Conservation (phyloP, 2,113 vertebrate genomes). For the Sterrhoptilus dennistouni region DNA sequence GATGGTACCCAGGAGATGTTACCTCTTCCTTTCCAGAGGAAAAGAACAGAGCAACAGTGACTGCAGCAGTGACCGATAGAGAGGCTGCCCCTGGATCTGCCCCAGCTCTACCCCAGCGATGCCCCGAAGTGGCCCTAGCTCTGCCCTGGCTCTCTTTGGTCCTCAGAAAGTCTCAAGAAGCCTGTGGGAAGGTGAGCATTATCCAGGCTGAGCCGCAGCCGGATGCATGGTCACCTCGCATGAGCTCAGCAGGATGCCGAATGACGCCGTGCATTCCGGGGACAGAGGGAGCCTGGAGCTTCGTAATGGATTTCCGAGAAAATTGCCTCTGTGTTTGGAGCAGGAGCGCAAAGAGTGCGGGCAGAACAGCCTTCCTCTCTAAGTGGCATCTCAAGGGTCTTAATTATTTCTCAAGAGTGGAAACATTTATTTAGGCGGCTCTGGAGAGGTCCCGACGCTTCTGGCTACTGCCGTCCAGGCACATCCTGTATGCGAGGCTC, state of each 20-base stretch:
- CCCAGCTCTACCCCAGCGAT: not conserved
- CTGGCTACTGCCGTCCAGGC: not conserved
- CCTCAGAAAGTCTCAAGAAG: not conserved
- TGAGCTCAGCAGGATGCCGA: slow-evolving; percentile 3
- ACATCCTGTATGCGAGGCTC: not conserved
- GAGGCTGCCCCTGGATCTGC: not conserved
- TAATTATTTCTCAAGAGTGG: slow-evolving; percentile 36
- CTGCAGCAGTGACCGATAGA: not conserved
- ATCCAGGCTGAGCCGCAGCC: not conserved
- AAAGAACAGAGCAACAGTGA: not conserved
- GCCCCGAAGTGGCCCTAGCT: rapidly evolving
- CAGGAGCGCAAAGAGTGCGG: not conserved
- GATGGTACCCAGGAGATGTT: not conserved
- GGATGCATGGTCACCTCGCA: not conserved
- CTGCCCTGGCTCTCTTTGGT: not conserved
- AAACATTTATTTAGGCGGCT: slow-evolving; percentile 11
- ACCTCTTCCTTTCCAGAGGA: not conserved
- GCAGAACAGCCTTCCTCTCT: slow-evolving; percentile 1
- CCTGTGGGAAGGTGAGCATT: not conserved
- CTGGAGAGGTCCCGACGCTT: not conserved
- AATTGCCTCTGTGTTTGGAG: slow-evolving; percentile 15
- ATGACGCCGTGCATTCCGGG: not conserved
- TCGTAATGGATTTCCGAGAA: slow-evolving; percentile 57
- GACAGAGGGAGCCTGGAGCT: not conserved
- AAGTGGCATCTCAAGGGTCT: not conserved